A percentile compares a stretch with the other conserved stretches of the same genome.
phyloP scores from a whole-genome alignment of 2,797 vertebrate genomes.

The Merluccius polli region DNA sequence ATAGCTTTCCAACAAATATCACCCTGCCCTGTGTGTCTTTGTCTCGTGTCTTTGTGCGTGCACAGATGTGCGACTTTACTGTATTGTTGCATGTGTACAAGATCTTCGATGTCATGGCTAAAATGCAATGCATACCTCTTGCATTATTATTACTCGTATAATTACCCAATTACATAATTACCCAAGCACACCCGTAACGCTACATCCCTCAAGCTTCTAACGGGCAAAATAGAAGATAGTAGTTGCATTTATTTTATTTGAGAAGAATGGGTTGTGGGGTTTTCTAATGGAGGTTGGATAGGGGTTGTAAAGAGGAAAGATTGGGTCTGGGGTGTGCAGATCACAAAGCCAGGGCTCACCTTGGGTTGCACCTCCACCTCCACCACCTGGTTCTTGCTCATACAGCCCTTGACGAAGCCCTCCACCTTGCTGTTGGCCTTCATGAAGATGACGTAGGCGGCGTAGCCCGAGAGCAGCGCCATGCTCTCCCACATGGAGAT shows the following conservation, averaged over 20 bases:
- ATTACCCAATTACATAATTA: not conserved
- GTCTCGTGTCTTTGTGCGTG: slow-evolving; percentile 20
- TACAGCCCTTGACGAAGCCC: slow-evolving; percentile 79
- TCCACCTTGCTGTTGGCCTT: slow-evolving; percentile 91
- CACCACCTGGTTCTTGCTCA: slow-evolving; percentile 92
- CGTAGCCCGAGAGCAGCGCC: slow-evolving; percentile 80
- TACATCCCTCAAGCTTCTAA: not conserved
- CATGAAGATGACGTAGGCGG: slow-evolving; percentile 94
- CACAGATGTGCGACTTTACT: not conserved
- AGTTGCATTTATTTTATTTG: too few species aligned
- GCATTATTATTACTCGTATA: too few species aligned
- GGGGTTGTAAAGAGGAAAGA: slow-evolving; percentile 3
- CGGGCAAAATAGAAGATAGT: too few species aligned
- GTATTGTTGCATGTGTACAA: not conserved
- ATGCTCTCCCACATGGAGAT: slow-evolving; percentile 93
- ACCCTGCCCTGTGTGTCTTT: not conserved
- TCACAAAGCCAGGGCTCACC: slow-evolving; percentile 71
- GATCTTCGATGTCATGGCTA: not conserved
- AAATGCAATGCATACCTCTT: not conserved
- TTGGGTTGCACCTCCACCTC: slow-evolving; percentile 89
- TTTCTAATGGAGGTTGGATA: too few species aligned
- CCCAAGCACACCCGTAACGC: too few species aligned
- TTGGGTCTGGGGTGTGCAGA: not conserved
- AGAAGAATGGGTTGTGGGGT: too few species aligned
- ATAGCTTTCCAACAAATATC: not conserved